Conservation (phyloP, 2,888 invertebrate species). For the Chrysolina oricalcia region DNA sequence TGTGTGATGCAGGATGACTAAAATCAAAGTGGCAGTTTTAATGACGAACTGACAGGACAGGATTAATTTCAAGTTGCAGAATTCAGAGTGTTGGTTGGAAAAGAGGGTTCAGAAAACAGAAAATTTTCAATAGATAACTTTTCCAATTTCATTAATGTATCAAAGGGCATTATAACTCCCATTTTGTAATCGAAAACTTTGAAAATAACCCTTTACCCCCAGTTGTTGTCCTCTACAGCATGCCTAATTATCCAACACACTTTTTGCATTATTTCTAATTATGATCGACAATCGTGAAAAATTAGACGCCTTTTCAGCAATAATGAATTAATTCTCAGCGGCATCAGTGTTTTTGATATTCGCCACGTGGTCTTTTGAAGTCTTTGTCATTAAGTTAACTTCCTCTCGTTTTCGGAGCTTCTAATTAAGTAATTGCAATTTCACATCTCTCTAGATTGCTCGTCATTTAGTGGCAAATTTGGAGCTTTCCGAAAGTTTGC, state of each 20-base stretch:
- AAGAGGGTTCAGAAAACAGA: slow-evolving; percentile 36
- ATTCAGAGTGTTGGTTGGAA: background rate
- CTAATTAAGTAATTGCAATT: slow-evolving; percentile 69
- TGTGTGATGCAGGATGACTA: background rate
- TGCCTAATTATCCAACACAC: slow-evolving; percentile 36
- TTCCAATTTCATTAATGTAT: slow-evolving; percentile 28
- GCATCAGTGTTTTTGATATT: slow-evolving; percentile 51
- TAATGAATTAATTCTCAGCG: slow-evolving; percentile 47
- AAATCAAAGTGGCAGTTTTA: slow-evolving; percentile 17
- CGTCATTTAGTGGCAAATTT: slow-evolving; percentile 57
- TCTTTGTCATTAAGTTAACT: slow-evolving; percentile 66
- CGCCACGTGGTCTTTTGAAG: slow-evolving; percentile 57
- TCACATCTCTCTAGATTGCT: slow-evolving; percentile 63
- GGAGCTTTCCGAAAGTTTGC: slow-evolving; percentile 51
- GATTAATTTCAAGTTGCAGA: slow-evolving; percentile 48
- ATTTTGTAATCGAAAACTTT: slow-evolving; percentile 24
- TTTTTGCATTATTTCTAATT: slow-evolving; percentile 37
- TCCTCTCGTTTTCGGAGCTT: slow-evolving; percentile 63
- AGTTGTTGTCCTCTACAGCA: slow-evolving; percentile 13
- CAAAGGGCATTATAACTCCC: slow-evolving; percentile 19
- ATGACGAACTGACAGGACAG: too few species aligned
- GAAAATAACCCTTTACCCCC: slow-evolving; percentile 12
- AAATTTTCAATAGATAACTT: slow-evolving; percentile 24
- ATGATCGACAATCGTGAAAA: slow-evolving; percentile 38
- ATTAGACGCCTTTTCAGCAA: slow-evolving; percentile 36